A percentile compares a stretch with the other conserved stretches of the same genome.
phyloP scores from a whole-genome alignment of 2,888 invertebrate genomes.

The Apamea sordens region DNA sequence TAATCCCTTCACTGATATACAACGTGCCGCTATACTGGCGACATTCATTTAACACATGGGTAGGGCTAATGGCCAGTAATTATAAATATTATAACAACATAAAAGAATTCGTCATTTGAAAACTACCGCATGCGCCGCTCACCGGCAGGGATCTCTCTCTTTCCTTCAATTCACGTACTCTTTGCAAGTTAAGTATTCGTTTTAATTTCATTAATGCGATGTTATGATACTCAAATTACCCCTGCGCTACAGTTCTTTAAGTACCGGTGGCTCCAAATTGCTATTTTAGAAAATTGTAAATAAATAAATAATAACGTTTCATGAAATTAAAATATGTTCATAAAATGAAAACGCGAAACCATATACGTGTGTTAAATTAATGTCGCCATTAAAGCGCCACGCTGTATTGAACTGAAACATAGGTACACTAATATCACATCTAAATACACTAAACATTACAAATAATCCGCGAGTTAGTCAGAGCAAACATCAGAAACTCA shows the following conservation, averaged over 20 bases:
- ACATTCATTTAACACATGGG: not conserved
- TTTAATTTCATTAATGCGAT: not conserved
- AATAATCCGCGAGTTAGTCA: constrained; percentile 15
- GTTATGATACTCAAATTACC: not conserved
- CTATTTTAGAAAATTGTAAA: not conserved
- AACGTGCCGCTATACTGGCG: not conserved
- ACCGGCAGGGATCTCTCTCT: not conserved
- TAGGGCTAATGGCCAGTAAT: not conserved
- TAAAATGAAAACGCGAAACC: not conserved
- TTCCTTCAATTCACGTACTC: not conserved
- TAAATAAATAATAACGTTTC: not conserved
- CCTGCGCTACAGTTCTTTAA: not conserved
- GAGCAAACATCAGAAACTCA: constrained; percentile 29
- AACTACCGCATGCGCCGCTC: not conserved
- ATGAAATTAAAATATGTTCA: not conserved
- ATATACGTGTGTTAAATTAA: too few species aligned
- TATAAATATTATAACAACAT: not conserved
- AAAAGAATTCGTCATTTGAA: not conserved
- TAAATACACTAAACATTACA: constrained; percentile 14
- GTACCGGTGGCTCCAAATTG: not conserved
- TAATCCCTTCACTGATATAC: not conserved
- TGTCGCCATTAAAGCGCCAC: not conserved
- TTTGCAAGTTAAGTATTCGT: too few species aligned
- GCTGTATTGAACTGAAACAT: constrained; percentile 8
- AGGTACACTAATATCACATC: not conserved